These are phyloP conservation scores for Fragum whitleyi DNA, from an alignment of 2,888 invertebrate species.

Conservation along the genomic window DNA sequence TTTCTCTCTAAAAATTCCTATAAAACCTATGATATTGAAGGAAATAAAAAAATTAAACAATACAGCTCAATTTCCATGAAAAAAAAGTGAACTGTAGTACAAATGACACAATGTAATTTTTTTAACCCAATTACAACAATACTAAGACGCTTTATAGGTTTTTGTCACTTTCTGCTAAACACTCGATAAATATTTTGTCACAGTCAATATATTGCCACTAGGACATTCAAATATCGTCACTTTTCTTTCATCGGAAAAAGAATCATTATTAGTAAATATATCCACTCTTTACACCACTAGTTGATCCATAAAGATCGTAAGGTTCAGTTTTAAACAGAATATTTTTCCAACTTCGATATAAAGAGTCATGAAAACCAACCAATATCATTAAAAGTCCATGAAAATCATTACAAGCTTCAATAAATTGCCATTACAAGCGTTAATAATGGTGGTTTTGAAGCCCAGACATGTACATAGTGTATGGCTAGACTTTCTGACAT, in stretches of 20 bases:
- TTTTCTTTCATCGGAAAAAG: background rate
- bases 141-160: background rate
- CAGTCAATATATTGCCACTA: background rate
- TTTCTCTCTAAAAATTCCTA: too few relatives aligned
- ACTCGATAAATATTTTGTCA: background rate
- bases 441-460: background rate
- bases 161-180: constrained; percentile 3
- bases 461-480: constrained; percentile 13
- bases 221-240: background rate
- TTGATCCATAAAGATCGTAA: too few relatives aligned
- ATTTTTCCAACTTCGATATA: too few relatives aligned
- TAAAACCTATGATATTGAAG: too few relatives aligned
- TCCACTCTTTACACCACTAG: background rate
- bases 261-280: background rate
- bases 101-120: background rate
- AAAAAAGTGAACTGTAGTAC: background rate
- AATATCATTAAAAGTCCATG: background rate
- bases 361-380: too few relatives aligned
- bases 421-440: background rate
- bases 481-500: constrained; percentile 17
- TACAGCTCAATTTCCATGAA: too few relatives aligned
- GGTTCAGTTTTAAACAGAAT: too few relatives aligned
- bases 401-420: background rate
- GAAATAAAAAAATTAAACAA: too few relatives aligned
- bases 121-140: constrained; percentile 4